Base-by-base conservation (phyloP, 23 tunicate genomes). In the Trididemnum clinides region DNA sequence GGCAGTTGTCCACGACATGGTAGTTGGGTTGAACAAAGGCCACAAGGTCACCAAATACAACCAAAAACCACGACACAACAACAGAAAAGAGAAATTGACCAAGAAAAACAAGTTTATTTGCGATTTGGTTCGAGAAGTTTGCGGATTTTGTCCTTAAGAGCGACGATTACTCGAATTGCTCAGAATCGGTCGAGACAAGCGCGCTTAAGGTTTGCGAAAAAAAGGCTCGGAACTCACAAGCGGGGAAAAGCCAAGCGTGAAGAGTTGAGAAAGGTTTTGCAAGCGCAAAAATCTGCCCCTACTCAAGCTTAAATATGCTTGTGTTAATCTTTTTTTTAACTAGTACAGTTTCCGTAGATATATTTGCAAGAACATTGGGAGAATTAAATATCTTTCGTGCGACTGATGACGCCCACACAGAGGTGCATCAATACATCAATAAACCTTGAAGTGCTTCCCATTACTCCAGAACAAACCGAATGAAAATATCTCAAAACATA, bases 231-330 rank as follows among this genome's bases (percentile, higher is more conserved):
- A 51, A 84, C 89, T 57, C 99, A 96, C 88, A 38, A 62, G 28
- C 93, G 99, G 65, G 99, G 97, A 71, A 91, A 96, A 88, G 69
- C 90, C 58, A 96, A 96, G 99, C 97, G 99, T 30, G 99, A 96
- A 88, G 99, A 96, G 63, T 88, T 96, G 90, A 91, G 90, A 72
- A 87, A 57, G 0, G 93, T 88, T 23, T 84, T 96, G 33, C 93
- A 88, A 64, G 90, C 94, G 0, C 96, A 91, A 51, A 84, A 92
- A 39, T 91, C 91, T 57, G 99, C 99, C 38, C 7, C 25, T 5
- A 37, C 75, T 66, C 25, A 36, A 4, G 37, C 36, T 66, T n/a
- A 59, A 59, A n/a, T n/a, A n/a, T n/a, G n/a, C n/a, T n/a, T n/a
- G n/a, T n/a, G n/a, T n/a, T n/a, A n/a, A n/a, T n/a, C n/a, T n/a